Base-by-base conservation (phyloP, 2,888 invertebrate genomes). In the Drosophila falleni region DNA sequence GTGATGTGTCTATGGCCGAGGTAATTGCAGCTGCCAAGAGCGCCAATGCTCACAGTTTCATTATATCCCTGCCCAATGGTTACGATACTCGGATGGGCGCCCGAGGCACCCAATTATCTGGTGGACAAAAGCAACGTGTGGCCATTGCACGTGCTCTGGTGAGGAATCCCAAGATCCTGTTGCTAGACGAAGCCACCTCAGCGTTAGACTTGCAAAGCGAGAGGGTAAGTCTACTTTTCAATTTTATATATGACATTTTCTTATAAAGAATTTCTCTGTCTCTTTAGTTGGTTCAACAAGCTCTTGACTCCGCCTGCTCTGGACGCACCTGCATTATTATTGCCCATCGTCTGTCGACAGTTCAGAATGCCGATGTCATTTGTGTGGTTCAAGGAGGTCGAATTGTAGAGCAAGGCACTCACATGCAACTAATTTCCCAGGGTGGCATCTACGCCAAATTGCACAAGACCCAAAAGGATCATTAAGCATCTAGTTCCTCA, bases 101-200 rank as follows among this genome's bases (percentile, higher is more conserved):
- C 15, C 95, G 96, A 82, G 97, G 97, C 3, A 95, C 96, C 0
- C 96, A 96, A 76, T 91, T 97, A 35, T 96, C 95, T 0, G 97
- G 97, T 10, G 97, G 97, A 0, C 97, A 98, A 92, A 97, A 97
- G 90, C 97, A 97, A 90, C 93, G 97, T 62, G 96, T 98, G 47
- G 97, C 97, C 10, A 97, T 97, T 73, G 97, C 97, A 0, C 93
- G 97, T 49, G 97, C 97, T 0, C 93, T 97, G 33, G 94, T 97
- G 1, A 92, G 96, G 13, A 95, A 96, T 89, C 97, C 97, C 0
- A 94, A 94, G 68, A 95, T 97, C n/a, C 90, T 96, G 37, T 91
- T 96, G 9, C 92, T 96, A 0, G 97, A 97, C 84, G 97, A 97
- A 87, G 96, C 96, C 1, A 97, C 97, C 0, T 96, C 96, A 0